Percentiles rank a stretch among this genome's conserved stretches.
Conservation (phyloP, 2,888 invertebrate genomes). For the Colletes collaris region DNA sequence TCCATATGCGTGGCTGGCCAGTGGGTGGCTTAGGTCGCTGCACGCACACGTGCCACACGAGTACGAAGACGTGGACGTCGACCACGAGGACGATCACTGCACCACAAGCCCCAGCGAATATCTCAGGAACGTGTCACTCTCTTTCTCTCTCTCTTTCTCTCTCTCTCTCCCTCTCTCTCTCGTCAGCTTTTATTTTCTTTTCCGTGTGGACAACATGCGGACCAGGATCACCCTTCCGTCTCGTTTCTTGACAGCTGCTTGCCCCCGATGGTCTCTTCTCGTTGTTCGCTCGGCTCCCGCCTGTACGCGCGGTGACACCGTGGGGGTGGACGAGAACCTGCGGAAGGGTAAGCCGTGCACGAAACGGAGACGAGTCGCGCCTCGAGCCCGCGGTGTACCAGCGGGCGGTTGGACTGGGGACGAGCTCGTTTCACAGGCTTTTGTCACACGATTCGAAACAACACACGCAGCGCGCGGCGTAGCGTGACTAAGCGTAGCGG, state of each 20-base stretch:
- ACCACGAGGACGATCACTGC: constrained; percentile 38
- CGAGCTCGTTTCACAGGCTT: constrained; percentile 48
- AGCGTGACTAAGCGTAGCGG: constrained; percentile 71
- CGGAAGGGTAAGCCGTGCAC: constrained; percentile 12
- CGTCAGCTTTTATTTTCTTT: constrained; percentile 18
- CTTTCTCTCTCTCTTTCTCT: constrained; percentile 23
- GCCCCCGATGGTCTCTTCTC: too few relatives aligned
- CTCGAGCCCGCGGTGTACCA: not conserved
- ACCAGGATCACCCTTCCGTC: not conserved
- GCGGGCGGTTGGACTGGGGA: not conserved
- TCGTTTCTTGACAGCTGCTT: not conserved
- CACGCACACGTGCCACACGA: constrained; percentile 49
- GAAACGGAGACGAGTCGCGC: not conserved
- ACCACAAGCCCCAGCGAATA: not conserved
- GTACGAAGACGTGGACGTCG: constrained; percentile 26
- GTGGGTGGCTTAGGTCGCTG: constrained; percentile 35
- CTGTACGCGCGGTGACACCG: too few relatives aligned
- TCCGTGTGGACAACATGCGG: constrained; percentile 30
- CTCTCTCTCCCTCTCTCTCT: constrained; percentile 11
- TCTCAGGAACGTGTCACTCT: constrained; percentile 36
- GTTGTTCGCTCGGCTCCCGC: not conserved
- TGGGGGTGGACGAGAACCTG: constrained; percentile 1
- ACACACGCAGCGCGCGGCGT: constrained; percentile 78
- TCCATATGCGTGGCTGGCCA: constrained; percentile 74
- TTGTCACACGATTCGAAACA: constrained; percentile 57